Conservation (phyloP, 2,888 invertebrate species). For the Aelia acuminata region DNA sequence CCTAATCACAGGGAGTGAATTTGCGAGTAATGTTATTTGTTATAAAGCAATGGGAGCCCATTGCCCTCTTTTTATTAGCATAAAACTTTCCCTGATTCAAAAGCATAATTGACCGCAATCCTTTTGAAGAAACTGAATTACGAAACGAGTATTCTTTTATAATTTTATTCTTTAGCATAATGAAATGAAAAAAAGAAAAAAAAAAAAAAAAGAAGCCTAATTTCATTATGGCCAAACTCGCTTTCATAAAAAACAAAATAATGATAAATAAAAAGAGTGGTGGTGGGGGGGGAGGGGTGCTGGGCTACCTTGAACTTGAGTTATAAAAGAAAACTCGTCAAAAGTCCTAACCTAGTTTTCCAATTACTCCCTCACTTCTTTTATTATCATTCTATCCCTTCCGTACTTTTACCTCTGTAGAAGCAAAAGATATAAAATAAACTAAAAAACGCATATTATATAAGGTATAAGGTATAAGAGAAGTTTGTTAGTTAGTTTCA, state of each 20-base stretch:
- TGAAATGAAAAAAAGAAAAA: slow-evolving; percentile 3
- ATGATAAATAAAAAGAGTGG: neutral
- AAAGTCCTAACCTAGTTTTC: neutral
- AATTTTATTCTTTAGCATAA: neutral
- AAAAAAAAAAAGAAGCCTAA: neutral
- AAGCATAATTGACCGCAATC: neutral
- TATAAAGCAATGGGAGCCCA: slow-evolving; percentile 5
- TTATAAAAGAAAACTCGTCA: neutral
- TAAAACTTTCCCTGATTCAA: neutral
- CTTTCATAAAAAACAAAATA: neutral
- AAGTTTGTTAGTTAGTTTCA: too few species aligned
- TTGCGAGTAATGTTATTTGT: slow-evolving; percentile 26
- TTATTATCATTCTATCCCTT: too few species aligned
- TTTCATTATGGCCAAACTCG: slow-evolving; percentile 3
- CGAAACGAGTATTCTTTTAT: neutral
- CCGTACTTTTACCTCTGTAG: too few species aligned
- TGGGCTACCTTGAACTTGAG: neutral
- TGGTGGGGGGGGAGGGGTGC: neutral
- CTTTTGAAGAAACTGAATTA: slow-evolving; percentile 31
- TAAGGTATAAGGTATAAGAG: too few species aligned
- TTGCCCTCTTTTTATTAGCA: neutral
- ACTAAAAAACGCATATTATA: too few species aligned
- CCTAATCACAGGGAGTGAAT: neutral
- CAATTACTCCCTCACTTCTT: neutral
- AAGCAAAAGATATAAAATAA: too few species aligned